Evolutionary conservation across 2,888 invertebrate genomes (phyloP), one percentile per base, ranked within the genome.

Genomic region (Plagiodera versicolora): DNA sequence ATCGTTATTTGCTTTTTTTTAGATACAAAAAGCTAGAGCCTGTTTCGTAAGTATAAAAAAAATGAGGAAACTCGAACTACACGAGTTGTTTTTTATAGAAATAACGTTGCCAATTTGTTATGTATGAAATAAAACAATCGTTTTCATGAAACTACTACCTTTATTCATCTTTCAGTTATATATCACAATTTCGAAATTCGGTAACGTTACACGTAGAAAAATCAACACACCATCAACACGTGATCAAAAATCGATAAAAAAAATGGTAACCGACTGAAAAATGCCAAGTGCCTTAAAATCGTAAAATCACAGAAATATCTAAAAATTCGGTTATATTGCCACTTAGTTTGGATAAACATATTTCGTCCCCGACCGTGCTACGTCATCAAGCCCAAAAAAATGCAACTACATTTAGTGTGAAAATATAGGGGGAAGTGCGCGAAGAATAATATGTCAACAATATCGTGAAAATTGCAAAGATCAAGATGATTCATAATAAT

Each of bases 141-240:
- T 10, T 32, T 44, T 59, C 28, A 56, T 60, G 66, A 64, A 60
- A 65, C 60, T 66, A 61, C 64, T 65, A 48, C 65, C 67, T 69
- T 68, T 69, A 68, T 64, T 71, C 66, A 39, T 65, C 63, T 70
- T 67, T 65, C 68, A 66, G 70, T 70, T 35, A 58, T 72, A 72
- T 78, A 79, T 79, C 79, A 79, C 79, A 79, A 79, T 78, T 79
- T 79, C 75, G 76, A 79, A 79, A 79, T 79, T 79, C 79, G 79
- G 79, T 78, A 79, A 79, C 76, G 79, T 79, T 79, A 78, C 79
- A 77, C 71, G 66, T 71, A 69, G 68, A 66, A 66, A 65, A 64
- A 66, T 67, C 32, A 64, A 62, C 62, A 67, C 65, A 64, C 61
- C 63, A 67, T 58, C 11, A 61, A 62, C 58, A 63, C 48, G 52